Evolutionary conservation across 1,140 invertebrate species (phyloP).

Genomic region (Cydia fagiglandana): DNA sequence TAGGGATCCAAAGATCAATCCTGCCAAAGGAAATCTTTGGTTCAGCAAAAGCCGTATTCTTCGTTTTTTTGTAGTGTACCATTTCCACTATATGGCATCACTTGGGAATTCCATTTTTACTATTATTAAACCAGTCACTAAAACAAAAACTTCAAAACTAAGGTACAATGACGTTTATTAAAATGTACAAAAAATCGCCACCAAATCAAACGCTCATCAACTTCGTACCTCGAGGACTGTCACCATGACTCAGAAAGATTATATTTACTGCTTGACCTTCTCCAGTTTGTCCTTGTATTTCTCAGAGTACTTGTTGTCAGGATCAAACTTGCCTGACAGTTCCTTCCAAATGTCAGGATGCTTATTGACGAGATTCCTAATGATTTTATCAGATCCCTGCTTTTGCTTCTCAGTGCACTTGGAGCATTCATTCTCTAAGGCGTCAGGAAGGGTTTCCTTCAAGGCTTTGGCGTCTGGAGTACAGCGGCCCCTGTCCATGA

Average conservation of each 20-base stretch:
- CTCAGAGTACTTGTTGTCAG: constrained; percentile 80
- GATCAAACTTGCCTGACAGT: constrained; percentile 83
- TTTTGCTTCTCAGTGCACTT: constrained; percentile 84
- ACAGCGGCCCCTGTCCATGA: constrained; percentile 85
- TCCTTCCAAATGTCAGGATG: constrained; percentile 82
- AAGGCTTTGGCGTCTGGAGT: constrained; percentile 85
- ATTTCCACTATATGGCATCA: too few relatives aligned
- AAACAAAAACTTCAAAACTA: not conserved
- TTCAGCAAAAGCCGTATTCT: too few relatives aligned
- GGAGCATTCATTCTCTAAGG: constrained; percentile 82
- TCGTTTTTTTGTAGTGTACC: too few relatives aligned
- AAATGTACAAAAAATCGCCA: constrained; percentile 12
- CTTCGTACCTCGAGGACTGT: not conserved
- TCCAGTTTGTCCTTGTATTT: constrained; percentile 81
- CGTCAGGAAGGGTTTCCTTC: constrained; percentile 85
- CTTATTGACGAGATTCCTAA: constrained; percentile 80
- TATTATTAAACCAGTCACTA: not conserved
- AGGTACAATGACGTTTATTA: constrained; percentile 27
- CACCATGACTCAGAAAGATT: not conserved
- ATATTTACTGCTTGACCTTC: constrained; percentile 48
- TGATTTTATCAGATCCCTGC: constrained; percentile 80
- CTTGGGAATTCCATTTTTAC: too few relatives aligned
- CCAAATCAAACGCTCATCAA: constrained; percentile 1
- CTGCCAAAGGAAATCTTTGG: too few relatives aligned
- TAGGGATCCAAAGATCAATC: too few relatives aligned